These are phyloP conservation scores for Fundulus diaphanus DNA, from an alignment of 2,797 vertebrate genomes.

Conservation along the genomic window DNA sequence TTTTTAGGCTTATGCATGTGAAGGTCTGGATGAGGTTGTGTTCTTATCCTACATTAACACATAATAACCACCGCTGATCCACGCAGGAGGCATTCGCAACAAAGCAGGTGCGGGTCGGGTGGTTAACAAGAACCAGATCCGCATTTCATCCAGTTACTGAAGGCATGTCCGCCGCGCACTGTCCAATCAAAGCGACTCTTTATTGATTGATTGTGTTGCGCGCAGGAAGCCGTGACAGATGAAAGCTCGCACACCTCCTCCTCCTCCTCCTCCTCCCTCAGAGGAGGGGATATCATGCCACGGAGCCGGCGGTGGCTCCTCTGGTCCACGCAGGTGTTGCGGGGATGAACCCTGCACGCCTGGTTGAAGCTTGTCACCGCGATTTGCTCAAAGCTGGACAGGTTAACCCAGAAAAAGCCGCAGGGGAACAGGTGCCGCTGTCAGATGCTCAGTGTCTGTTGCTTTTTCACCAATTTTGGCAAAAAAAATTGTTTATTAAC, in stretches of 20 bases:
- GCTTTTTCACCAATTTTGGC: neutral
- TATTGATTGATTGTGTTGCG: slow-evolving; percentile 5
- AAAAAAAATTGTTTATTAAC: neutral
- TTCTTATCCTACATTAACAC: neutral
- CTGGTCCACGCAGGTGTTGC: slow-evolving; percentile 27
- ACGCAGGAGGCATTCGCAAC: slow-evolving; percentile 18
- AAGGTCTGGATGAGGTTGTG: neutral
- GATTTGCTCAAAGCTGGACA: slow-evolving; percentile 39
- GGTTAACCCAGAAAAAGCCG: neutral
- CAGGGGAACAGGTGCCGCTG: slow-evolving; percentile 32
- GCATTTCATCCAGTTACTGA: slow-evolving; percentile 45
- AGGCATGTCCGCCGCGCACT: slow-evolving; percentile 26
- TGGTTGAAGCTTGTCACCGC: slow-evolving; percentile 57
- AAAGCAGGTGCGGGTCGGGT: slow-evolving; percentile 39
- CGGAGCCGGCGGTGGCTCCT: slow-evolving; percentile 23
- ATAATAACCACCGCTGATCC: slow-evolving; percentile 1
- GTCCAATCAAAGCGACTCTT: slow-evolving; percentile 36
- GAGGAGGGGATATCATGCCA: slow-evolving; percentile 50
- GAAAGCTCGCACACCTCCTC: slow-evolving; percentile 1
- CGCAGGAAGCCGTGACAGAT: slow-evolving; percentile 17
- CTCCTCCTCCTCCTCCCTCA: neutral
- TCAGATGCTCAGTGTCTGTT: slow-evolving; percentile 30
- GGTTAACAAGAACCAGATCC: slow-evolving; percentile 15
- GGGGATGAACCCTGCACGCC: slow-evolving; percentile 36
- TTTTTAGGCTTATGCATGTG: neutral